phyloP scores from a whole-genome alignment of 2,113 vertebrate genomes.

The Agelaius phoeniceus region DNA sequence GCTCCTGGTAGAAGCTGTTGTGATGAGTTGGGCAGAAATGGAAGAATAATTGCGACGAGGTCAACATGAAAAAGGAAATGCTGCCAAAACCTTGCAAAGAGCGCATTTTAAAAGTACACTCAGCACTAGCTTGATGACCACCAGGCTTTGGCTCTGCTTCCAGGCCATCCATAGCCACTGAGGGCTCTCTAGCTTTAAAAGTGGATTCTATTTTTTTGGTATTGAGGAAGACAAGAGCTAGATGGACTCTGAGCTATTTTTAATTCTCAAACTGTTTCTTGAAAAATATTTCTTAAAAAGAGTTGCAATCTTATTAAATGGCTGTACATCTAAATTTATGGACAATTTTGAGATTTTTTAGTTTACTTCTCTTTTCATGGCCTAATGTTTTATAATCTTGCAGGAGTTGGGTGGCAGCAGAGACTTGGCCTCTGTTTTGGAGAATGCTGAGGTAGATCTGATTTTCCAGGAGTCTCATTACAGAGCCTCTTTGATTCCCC shows the following conservation, averaged over 20 bases:
- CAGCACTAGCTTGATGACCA: neutral
- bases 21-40: neutral
- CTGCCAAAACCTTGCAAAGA: neutral
- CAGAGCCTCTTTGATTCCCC: constrained; percentile 42
- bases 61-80: neutral
- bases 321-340: neutral
- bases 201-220: neutral
- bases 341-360: neutral
- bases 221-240: neutral
- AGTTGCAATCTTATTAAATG: neutral
- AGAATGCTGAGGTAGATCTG: constrained; percentile 2
- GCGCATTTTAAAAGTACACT: neutral
- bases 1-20: neutral
- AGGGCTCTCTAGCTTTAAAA: neutral
- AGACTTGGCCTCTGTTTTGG: neutral
- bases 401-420: neutral
- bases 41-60: neutral
- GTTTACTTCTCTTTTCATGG: neutral
- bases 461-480: constrained; percentile 11
- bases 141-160: neutral
- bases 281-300: neutral
- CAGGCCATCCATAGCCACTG: neutral
- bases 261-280: neutral
- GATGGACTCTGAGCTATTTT: neutral
- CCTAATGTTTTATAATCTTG: neutral